phyloP scores from a whole-genome alignment of 2,797 vertebrate genomes.

The Tragelaphus eurycerus region DNA sequence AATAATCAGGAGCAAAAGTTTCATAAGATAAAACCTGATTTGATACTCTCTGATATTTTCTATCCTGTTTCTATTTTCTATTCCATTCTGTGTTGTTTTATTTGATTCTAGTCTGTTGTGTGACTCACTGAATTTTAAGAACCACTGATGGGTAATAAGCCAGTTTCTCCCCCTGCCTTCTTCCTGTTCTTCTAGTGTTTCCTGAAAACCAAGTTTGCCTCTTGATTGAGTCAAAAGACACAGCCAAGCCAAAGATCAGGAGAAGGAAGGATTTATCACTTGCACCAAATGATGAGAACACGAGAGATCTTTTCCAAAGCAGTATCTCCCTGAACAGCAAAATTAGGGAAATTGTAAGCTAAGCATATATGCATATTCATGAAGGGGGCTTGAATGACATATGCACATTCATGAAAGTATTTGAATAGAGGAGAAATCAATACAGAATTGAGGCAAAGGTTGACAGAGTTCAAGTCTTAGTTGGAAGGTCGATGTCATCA shows the following conservation, averaged over 20 bases:
- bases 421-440: neutral
- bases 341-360: neutral
- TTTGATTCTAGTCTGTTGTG: neutral
- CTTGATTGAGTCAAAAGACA: neutral
- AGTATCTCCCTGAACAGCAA: neutral
- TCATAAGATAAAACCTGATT: neutral
- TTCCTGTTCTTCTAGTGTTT: neutral
- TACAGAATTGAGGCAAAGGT: neutral
- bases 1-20: neutral
- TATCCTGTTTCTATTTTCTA: neutral
- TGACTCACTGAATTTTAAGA: neutral
- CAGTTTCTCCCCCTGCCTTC: neutral
- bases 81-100: neutral
- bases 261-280: neutral
- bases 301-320: neutral
- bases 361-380: neutral
- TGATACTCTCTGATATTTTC: neutral
- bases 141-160: neutral
- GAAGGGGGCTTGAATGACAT: neutral
- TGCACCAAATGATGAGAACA: neutral
- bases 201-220: neutral
- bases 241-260: neutral
- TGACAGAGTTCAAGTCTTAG: neutral
- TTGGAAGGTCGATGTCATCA: neutral
- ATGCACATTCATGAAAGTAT: neutral